Conservation (phyloP, 2,888 invertebrate genomes). For the Erebia epiphron region DNA sequence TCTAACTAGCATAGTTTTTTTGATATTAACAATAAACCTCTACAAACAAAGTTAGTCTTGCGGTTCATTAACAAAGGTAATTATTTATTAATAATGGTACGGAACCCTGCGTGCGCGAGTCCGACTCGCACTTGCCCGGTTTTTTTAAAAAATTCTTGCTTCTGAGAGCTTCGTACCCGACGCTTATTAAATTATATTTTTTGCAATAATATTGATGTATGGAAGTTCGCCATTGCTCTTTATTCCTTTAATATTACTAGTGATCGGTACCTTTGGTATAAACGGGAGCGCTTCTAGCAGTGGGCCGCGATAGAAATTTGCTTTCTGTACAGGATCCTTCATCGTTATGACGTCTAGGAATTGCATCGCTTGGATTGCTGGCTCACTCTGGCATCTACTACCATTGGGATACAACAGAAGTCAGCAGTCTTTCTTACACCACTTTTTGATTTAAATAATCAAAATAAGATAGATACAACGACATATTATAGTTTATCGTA, state of each 20-base stretch:
- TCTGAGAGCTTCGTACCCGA: too few species aligned
- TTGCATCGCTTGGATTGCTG: constrained; percentile 95
- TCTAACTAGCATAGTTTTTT: too few species aligned
- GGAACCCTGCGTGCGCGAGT: too few species aligned
- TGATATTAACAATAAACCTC: too few species aligned
- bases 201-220: too few species aligned
- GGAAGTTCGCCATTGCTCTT: too few species aligned
- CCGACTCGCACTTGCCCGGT: too few species aligned
- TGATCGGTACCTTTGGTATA: constrained; percentile 83
- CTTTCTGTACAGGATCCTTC: constrained; percentile 94
- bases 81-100: too few species aligned
- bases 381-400: constrained; percentile 85
- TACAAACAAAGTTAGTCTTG: too few species aligned
- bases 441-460: neutral
- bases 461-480: neutral
- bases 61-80: too few species aligned
- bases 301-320: constrained; percentile 94
- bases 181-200: too few species aligned
- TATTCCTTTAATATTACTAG: neutral
- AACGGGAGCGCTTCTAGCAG: constrained; percentile 93
- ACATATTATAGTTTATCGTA: neutral
- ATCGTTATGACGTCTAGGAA: constrained; percentile 95
- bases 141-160: too few species aligned
- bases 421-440: constrained; percentile 5
- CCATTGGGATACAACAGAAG: constrained; percentile 19